phyloP scores from a whole-genome alignment of 2,113 vertebrate species.

The Rhodinocichla rosea region DNA sequence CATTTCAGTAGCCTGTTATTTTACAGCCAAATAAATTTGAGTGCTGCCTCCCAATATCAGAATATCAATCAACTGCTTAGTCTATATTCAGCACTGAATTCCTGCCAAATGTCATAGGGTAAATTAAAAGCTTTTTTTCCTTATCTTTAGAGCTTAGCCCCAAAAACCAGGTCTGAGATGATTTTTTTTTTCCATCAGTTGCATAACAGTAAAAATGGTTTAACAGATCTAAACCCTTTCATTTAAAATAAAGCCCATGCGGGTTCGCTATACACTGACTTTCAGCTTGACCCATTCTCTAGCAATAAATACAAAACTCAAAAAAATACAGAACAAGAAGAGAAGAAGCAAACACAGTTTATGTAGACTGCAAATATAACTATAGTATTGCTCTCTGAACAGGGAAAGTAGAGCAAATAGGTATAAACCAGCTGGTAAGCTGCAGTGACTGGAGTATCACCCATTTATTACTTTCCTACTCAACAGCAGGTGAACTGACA shows the following conservation, averaged over 20 bases:
- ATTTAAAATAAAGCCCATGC: conserved; percentile 22
- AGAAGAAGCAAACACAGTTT: background rate
- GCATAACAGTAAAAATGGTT: conserved; percentile 39
- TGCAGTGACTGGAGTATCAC: background rate
- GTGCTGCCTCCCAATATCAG: background rate
- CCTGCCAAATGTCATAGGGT: background rate
- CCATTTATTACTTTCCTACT: background rate
- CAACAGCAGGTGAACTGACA: background rate
- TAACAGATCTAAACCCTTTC: conserved; percentile 8
- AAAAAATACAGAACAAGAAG: background rate
- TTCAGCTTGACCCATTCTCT: background rate
- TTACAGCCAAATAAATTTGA: background rate
- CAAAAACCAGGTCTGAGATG: background rate
- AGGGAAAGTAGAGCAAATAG: background rate
- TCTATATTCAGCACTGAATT: background rate
- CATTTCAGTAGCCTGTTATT: background rate
- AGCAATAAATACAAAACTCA: background rate
- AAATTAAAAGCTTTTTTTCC: conserved; percentile 35
- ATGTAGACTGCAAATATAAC: background rate
- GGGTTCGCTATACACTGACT: background rate
- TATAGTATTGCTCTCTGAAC: background rate
- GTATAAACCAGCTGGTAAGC: conserved; percentile 36
- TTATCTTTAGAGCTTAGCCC: conserved; percentile 40
- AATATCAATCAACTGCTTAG: background rate
- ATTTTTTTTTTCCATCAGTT: conserved; percentile 14